Base-by-base conservation (phyloP, 2,888 invertebrate genomes). In the Pelosia muscerda region DNA sequence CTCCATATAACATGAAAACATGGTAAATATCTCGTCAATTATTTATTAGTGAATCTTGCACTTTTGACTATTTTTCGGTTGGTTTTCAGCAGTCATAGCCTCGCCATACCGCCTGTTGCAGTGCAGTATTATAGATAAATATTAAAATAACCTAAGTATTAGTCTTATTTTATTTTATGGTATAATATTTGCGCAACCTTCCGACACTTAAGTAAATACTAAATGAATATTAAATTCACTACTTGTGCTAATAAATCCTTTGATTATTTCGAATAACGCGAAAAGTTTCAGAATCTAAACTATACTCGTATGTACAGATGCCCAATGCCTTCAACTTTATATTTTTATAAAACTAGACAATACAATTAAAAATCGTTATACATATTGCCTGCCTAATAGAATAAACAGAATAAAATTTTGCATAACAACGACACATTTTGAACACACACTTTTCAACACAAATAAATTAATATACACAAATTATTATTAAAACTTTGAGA, bases 401-500 rank as follows among this genome's bases (percentile, higher is more conserved):
- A 31, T 25, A 22, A 0, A 31, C 28, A 11, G 28, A 28, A 53
- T 13, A 10, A 0, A 28, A 28, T 28, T 28, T n/a, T 6, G 4
- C 15, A 28, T n/a, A 19, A n/a, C 10, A n/a, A n/a, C 19, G 0
- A 62, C 28, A 5, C 53, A 23, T 28, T 31, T 31, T 22, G 3
- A 54, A 63, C 53, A 60, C n/a, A 31, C 53, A 34, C 63, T 54
- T 34, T 31, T 54, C 23, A 11, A 19, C 26, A 63, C n/a, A 54
- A 54, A 63, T 0, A 53, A 54, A 31, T 31, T 2, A 11, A 19
- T 4, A 10, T 15, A 63, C 63, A 63, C 31, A 13, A 63, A 54
- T 54, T 13, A 54, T 57, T 67, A 70, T 61, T 68, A 65, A 60
- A 71, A 74, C 66, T 69, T 67, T 69, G 67, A 80, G 70, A 67